phyloP scores from a whole-genome alignment of 2,113 vertebrate genomes.

The Dicerorhinus sumatrensis region DNA sequence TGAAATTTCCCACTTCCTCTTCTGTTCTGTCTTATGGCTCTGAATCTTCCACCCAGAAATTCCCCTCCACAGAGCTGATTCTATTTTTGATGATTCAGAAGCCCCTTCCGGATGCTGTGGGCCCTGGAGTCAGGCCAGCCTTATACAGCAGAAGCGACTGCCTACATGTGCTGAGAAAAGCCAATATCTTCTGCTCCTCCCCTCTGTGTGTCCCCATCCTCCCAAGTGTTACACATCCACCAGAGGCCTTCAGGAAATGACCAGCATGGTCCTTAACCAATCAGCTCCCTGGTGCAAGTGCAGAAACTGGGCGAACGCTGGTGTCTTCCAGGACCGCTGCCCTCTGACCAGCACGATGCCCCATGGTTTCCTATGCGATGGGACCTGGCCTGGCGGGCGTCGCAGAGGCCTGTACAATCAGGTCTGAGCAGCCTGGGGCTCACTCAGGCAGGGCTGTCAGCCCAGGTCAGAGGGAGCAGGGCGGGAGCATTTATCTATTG shows the following conservation, averaged over 20 bases:
- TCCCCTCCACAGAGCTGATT: not conserved
- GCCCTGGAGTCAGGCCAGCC: not conserved
- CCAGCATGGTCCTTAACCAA: not conserved
- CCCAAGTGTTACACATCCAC: not conserved
- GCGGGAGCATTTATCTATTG: fast-evolving
- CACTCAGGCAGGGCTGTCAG: not conserved
- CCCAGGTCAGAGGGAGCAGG: not conserved
- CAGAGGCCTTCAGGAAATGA: not conserved
- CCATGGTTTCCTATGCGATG: not conserved
- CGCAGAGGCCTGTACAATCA: not conserved
- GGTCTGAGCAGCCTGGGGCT: not conserved
- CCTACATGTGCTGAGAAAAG: not conserved
- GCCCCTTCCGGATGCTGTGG: not conserved
- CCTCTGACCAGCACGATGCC: not conserved
- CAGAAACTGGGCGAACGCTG: not conserved
- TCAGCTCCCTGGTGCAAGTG: not conserved
- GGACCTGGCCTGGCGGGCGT: not conserved
- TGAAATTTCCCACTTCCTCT: conserved; percentile 67
- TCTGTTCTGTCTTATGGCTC: conserved; percentile 65
- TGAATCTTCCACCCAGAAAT: conserved; percentile 63
- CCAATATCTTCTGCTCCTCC: not conserved
- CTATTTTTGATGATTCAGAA: conserved; percentile 53
- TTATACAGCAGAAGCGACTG: not conserved
- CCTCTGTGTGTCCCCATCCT: not conserved
- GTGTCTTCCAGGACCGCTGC: not conserved